A percentile compares a stretch with the other conserved stretches of the same genome.
phyloP scores from a whole-genome alignment of 1,140 invertebrate species.

The Brachionus plicatilis region DNA sequence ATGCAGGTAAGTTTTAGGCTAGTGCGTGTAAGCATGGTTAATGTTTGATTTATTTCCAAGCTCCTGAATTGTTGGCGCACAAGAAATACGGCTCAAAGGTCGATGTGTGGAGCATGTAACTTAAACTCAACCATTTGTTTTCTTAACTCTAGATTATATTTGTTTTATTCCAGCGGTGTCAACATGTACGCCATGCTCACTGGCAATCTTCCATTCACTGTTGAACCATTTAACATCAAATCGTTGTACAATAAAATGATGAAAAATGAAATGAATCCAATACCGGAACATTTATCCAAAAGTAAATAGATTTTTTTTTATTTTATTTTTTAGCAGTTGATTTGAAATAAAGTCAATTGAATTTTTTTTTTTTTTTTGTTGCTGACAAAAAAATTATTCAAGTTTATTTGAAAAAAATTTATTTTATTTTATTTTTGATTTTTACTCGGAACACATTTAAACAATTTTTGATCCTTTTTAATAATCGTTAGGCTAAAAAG shows the following conservation, averaged over 20 bases:
- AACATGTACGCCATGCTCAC: slow-evolving; percentile 54
- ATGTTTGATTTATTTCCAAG: slow-evolving; percentile 29
- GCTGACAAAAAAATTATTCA: no score
- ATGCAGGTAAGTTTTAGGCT: slow-evolving; percentile 39
- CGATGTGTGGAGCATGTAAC: slow-evolving; percentile 56
- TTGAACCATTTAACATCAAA: slow-evolving; percentile 55
- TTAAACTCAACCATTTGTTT: background rate
- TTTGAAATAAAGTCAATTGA: no score
- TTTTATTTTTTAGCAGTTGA: background rate
- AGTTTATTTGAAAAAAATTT: no score
- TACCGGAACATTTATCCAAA: slow-evolving; percentile 47
- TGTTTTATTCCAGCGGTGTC: slow-evolving; percentile 46
- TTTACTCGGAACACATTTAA: no score
- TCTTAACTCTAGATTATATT: background rate
- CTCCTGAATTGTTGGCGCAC: slow-evolving; percentile 52
- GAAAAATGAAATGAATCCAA: slow-evolving; percentile 51
- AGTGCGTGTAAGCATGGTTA: no score
- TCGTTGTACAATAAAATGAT: slow-evolving; percentile 52
- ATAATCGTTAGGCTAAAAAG: no score
- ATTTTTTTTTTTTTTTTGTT: no score
- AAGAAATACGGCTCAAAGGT: slow-evolving; percentile 52
- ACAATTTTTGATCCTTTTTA: no score
- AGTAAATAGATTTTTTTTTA: slow-evolving; percentile 42
- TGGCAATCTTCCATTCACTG: slow-evolving; percentile 52
- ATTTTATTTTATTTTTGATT: no score